These are phyloP conservation scores for Austrolebias charrua DNA, from an alignment of 2,797 vertebrate genomes.

Conservation along the genomic window DNA sequence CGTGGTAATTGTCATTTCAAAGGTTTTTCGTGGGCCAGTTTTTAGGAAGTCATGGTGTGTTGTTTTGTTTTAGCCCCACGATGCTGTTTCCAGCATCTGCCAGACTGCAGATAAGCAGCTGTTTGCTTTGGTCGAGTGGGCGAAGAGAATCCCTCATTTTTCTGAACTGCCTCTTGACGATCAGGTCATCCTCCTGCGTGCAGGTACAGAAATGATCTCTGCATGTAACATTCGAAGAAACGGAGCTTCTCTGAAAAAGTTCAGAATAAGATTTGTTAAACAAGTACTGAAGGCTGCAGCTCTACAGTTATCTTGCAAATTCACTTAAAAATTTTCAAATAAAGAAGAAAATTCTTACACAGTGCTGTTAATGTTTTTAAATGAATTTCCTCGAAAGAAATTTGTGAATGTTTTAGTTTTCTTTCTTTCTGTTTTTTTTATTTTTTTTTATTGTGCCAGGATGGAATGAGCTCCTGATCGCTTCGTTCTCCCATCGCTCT, in stretches of 20 bases:
- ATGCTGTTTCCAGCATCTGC: conserved; percentile 98
- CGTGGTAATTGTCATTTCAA: background rate
- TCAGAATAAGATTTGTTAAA: no score
- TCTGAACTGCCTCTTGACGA: conserved; percentile 96
- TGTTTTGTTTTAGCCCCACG: conserved; percentile 84
- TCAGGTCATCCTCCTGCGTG: conserved; percentile 96
- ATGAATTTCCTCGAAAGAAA: background rate
- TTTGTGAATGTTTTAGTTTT: background rate
- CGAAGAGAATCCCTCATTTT: conserved; percentile 97
- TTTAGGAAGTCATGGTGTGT: background rate
- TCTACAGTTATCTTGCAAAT: no score
- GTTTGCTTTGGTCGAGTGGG: conserved; percentile 98
- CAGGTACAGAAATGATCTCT: conserved; percentile 76
- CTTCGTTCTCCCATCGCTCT: conserved; percentile 96
- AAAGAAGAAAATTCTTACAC: background rate
- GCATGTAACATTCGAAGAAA: background rate
- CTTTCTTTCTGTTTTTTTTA: background rate
- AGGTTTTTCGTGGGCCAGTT: background rate
- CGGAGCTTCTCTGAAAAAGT: background rate
- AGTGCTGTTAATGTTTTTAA: background rate
- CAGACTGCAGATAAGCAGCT: conserved; percentile 99
- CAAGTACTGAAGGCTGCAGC: no score
- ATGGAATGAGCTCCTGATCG: conserved; percentile 97
- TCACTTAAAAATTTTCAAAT: no score
- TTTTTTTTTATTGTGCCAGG: conserved; percentile 73